phyloP scores from a whole-genome alignment of 2,113 vertebrate species.

The Canis aureus region DNA sequence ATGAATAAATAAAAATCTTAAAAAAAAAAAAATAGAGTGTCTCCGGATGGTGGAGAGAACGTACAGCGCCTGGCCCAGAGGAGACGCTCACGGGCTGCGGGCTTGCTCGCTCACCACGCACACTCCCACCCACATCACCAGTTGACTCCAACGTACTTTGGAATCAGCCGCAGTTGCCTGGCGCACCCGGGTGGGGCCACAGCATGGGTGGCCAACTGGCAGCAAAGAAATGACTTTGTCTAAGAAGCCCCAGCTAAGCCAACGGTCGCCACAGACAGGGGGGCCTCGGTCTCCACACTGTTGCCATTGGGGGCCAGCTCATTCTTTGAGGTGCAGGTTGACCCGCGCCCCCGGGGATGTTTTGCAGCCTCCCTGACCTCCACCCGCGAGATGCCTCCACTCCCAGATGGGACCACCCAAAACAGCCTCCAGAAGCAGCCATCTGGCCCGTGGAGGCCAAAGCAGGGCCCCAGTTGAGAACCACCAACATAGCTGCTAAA shows the following conservation, averaged over 20 bases:
- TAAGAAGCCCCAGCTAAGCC: neutral
- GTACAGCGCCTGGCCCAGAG: neutral
- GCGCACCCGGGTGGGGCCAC: neutral
- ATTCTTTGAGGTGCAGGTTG: neutral
- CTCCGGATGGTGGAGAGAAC: neutral
- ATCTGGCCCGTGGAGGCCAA: neutral
- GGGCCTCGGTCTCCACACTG: neutral
- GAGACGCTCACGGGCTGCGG: neutral
- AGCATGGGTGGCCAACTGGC: neutral
- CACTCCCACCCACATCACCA: neutral
- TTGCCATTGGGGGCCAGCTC: neutral
- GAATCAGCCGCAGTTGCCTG: neutral
- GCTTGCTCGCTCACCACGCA: neutral
- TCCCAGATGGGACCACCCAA: neutral
- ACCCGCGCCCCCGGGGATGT: neutral
- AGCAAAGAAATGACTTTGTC: neutral
- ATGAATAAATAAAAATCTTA: no score
- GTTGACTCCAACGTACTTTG: neutral
- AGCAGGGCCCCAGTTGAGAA: neutral
- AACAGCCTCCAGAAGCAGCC: neutral
- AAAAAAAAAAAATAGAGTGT: no score
- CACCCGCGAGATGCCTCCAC: neutral
- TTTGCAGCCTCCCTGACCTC: neutral
- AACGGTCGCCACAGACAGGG: neutral
- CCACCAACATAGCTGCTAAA: neutral